These are phyloP conservation scores for Himalopsyche kuldschensis DNA, from an alignment of 2,888 invertebrate species.

Conservation along the genomic window DNA sequence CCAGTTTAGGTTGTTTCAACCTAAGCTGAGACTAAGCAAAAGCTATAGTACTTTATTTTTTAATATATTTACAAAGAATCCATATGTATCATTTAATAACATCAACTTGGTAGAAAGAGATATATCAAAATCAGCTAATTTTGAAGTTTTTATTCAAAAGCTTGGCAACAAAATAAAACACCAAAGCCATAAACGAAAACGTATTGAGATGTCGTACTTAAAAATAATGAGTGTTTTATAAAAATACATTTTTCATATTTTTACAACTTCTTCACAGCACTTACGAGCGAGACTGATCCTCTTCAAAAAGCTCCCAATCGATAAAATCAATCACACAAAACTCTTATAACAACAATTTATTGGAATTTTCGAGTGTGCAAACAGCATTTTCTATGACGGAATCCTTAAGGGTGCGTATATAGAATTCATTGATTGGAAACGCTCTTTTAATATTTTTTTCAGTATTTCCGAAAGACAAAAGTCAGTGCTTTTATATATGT, in stretches of 20 bases:
- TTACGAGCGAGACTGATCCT: neutral
- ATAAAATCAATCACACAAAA: neutral
- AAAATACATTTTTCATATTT: neutral
- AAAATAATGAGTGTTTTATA: neutral
- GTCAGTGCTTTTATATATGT: neutral
- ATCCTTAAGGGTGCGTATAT: neutral
- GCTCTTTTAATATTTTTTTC: neutral
- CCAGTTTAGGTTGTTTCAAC: too few species aligned
- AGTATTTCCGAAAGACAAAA: neutral
- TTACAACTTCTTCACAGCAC: neutral
- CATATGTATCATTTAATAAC: too few species aligned
- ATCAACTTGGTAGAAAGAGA: too few species aligned
- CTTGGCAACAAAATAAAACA: neutral
- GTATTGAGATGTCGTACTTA: neutral
- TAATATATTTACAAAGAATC: too few species aligned
- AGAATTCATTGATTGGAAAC: neutral
- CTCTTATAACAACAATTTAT: neutral
- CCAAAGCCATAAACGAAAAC: neutral
- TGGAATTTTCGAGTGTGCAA: neutral
- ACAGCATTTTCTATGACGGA: neutral
- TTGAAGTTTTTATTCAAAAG: too few species aligned
- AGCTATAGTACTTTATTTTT: too few species aligned
- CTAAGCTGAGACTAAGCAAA: too few species aligned
- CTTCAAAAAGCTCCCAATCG: neutral
- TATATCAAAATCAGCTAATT: too few species aligned